These are phyloP conservation scores for Lordiphosa fenestrarum DNA, from an alignment of 2,888 invertebrate species.

Conservation along the genomic window DNA sequence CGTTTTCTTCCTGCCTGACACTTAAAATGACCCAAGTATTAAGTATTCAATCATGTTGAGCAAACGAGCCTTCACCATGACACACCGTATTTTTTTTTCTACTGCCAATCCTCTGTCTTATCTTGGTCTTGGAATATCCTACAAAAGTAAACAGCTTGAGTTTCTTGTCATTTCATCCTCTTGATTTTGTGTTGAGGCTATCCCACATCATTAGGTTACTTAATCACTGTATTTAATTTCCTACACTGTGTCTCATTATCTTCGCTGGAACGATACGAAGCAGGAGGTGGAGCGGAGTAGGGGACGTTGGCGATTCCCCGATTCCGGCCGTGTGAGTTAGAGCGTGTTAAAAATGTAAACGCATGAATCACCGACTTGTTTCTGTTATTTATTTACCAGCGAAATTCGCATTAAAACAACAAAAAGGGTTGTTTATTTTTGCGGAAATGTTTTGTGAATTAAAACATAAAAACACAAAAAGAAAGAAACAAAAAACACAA, in stretches of 20 bases:
- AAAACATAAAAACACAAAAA: slow-evolving; percentile 7
- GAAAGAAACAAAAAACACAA: slow-evolving; percentile 1
- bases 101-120: too few species aligned
- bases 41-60: too few species aligned
- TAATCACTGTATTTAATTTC: slow-evolving; percentile 72
- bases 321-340: slow-evolving; percentile 54
- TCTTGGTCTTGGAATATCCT: background rate
- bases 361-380: slow-evolving; percentile 58
- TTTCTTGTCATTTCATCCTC: slow-evolving; percentile 11
- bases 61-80: too few species aligned
- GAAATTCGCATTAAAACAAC: too few species aligned
- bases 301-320: slow-evolving; percentile 8
- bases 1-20: too few species aligned
- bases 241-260: slow-evolving; percentile 62
- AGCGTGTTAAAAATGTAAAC: slow-evolving; percentile 60
- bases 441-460: slow-evolving; percentile 57
- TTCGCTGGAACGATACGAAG: slow-evolving; percentile 23
- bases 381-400: slow-evolving; percentile 18
- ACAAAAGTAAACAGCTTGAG: slow-evolving; percentile 9
- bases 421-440: slow-evolving; percentile 38
- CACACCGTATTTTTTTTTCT: too few species aligned
- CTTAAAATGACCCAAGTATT: too few species aligned
- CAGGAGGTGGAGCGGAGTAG: slow-evolving; percentile 2
- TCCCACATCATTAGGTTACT: slow-evolving; percentile 73
- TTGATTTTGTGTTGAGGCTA: slow-evolving; percentile 32